Evolutionary conservation across 37 sponge, comb jelly and placozoan species (phyloP).

Genomic region (Beroe ovata): DNA sequence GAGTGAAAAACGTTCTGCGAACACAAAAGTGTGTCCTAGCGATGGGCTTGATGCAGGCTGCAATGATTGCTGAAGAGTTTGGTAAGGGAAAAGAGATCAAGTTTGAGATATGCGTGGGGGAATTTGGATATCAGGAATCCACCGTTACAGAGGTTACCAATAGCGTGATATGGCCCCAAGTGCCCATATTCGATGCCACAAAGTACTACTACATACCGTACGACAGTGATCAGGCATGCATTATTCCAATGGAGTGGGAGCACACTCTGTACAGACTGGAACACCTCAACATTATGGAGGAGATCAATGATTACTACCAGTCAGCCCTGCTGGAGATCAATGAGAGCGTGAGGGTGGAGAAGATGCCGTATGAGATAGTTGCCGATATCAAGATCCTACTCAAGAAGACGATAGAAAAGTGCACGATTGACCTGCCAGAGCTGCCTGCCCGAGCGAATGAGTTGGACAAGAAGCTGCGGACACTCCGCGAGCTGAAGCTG

Average conservation of each 20-base stretch:
- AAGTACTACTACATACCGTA: not conserved
- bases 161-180: slow-evolving; percentile 1
- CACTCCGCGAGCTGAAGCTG: not conserved
- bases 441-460: not conserved
- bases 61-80: not conserved
- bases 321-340: not conserved
- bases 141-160: not conserved
- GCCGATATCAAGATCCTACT: not conserved
- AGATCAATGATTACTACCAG: not conserved
- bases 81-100: not conserved
- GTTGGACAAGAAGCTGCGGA: not conserved
- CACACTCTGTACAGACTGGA: not conserved
- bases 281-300: not conserved
- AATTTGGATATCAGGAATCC: not conserved
- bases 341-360: not conserved
- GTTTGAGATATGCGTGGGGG: not conserved
- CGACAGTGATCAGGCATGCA: slow-evolving; percentile 18
- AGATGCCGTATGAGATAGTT: not conserved
- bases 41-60: not conserved
- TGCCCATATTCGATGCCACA: not conserved
- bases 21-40: slow-evolving; percentile 13
- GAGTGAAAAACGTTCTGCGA: not conserved
- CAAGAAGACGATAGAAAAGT: not conserved
- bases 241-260: slow-evolving; percentile 15
- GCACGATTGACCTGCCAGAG: not conserved